Evolutionary conservation across 2,888 invertebrate species (phyloP).

Genomic region (Caenorhabditis sp.): DNA sequence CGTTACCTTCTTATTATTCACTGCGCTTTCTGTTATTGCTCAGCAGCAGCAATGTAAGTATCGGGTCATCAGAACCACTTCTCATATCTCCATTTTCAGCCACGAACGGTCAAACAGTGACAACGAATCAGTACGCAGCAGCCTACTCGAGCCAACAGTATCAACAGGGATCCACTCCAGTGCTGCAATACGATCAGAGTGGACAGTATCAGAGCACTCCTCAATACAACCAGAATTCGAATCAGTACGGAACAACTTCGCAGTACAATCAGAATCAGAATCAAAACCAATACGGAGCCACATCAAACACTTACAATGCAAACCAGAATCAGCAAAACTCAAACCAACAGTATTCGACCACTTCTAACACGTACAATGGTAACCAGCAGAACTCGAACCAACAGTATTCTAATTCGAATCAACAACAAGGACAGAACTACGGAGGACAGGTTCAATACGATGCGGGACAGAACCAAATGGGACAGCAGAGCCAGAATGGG

Average conservation of each 20-base stretch:
- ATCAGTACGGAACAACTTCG: constrained; percentile 34
- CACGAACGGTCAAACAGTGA: constrained; percentile 50
- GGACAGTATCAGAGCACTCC: constrained; percentile 27
- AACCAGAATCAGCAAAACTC: constrained; percentile 47
- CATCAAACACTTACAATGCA: constrained; percentile 20
- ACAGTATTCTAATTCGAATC: constrained; percentile 5
- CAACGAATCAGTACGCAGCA: constrained; percentile 59
- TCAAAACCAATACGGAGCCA: constrained; percentile 27
- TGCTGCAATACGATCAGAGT: constrained; percentile 36
- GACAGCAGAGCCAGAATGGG: constrained; percentile 33
- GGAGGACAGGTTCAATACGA: constrained; percentile 43
- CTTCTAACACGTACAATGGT: constrained; percentile 11
- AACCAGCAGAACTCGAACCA: constrained; percentile 27
- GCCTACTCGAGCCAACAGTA: constrained; percentile 53
- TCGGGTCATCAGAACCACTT: neutral
- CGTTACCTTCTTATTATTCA: constrained; percentile 27
- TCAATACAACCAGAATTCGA: constrained; percentile 53
- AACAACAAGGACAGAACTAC: constrained; percentile 42
- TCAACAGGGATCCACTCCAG: constrained; percentile 20
- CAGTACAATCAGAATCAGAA: constrained; percentile 34
- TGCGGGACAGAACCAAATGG: constrained; percentile 48
- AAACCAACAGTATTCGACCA: constrained; percentile 38
- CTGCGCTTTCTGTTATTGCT: constrained; percentile 24
- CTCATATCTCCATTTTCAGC: constrained; percentile 32
- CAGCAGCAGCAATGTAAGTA: constrained; percentile 59